A percentile compares a stretch with the other conserved stretches of the same genome.
These are phyloP conservation scores for Dynastes grantii DNA, from an alignment of 2,888 invertebrate species.

Conservation along the genomic window DNA sequence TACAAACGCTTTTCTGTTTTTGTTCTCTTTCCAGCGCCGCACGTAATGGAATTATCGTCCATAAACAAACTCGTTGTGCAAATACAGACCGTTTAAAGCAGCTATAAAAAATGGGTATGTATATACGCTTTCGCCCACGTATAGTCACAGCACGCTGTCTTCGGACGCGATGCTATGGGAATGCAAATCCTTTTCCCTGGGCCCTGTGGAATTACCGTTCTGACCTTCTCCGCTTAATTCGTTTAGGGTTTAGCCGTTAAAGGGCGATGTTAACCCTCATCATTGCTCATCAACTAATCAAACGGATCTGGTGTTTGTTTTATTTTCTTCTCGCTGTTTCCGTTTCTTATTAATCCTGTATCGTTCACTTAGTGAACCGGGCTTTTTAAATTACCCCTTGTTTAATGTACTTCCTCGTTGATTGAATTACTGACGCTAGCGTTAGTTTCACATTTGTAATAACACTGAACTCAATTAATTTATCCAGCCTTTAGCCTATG, in stretches of 20 bases:
- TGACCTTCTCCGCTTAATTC: constrained; percentile 46
- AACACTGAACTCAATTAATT: neutral
- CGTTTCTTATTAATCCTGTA: constrained; percentile 35
- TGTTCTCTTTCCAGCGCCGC: neutral
- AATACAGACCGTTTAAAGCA: constrained; percentile 28
- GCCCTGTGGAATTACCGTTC: constrained; percentile 50
- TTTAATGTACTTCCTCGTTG: neutral
- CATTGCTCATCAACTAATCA: constrained; percentile 47
- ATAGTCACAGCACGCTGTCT: constrained; percentile 30
- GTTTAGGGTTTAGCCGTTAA: constrained; percentile 29
- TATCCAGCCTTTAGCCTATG: too few relatives aligned
- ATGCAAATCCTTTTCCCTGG: constrained; percentile 53
- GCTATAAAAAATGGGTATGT: constrained; percentile 17
- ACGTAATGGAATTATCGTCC: constrained; percentile 31
- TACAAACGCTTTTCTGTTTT: neutral
- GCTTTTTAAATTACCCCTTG: neutral
- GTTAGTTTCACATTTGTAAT: neutral
- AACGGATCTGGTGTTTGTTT: constrained; percentile 33
- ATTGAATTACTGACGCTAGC: constrained; percentile 1
- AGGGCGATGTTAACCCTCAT: constrained; percentile 42
- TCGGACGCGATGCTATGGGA: constrained; percentile 33
- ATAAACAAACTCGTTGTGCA: constrained; percentile 33
- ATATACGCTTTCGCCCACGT: neutral
- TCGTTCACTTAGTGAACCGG: neutral
- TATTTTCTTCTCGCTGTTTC: constrained; percentile 31